A percentile compares a stretch with the other conserved stretches of the same genome.
Evolutionary conservation across 2,113 vertebrate species (phyloP).

Genomic region (Ardeotis arabs): DNA sequence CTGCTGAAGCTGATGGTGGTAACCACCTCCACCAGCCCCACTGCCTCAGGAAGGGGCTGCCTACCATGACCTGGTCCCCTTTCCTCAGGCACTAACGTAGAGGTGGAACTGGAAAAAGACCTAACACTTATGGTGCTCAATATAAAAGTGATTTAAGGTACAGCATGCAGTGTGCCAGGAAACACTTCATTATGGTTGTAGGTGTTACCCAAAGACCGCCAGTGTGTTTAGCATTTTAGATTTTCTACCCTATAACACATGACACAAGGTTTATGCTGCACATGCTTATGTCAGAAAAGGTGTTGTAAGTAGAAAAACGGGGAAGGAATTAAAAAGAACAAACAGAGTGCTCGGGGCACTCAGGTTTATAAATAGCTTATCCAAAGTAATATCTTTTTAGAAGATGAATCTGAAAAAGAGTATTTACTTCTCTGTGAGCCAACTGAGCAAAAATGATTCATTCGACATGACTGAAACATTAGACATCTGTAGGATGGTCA

Average conservation of each 20-base stretch:
- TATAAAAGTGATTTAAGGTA: slow-evolving; percentile 54
- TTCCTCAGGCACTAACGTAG: background rate
- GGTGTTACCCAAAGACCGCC: slow-evolving; percentile 4
- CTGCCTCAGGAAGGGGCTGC: accelerated
- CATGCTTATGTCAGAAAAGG: slow-evolving; percentile 29
- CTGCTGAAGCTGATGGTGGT: background rate
- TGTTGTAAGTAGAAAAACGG: slow-evolving; percentile 23
- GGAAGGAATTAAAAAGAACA: slow-evolving; percentile 7
- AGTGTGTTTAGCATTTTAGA: slow-evolving; percentile 24
- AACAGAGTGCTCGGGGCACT: background rate
- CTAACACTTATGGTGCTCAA: background rate
- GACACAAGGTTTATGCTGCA: background rate
- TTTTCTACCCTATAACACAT: slow-evolving; percentile 21
- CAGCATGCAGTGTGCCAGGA: background rate
- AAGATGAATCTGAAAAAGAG: background rate
- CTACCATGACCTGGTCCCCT: background rate
- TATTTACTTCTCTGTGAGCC: slow-evolving; percentile 10
- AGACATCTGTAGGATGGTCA: slow-evolving; percentile 9
- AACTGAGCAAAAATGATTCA: slow-evolving; percentile 1
- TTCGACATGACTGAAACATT: background rate
- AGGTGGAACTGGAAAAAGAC: background rate
- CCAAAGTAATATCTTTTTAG: background rate
- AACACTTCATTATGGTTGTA: slow-evolving; percentile 50
- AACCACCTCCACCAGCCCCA: background rate
- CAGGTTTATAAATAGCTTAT: slow-evolving; percentile 13